Evolutionary conservation across 2,113 vertebrate genomes (phyloP).

Genomic region (Mobula hypostoma): DNA sequence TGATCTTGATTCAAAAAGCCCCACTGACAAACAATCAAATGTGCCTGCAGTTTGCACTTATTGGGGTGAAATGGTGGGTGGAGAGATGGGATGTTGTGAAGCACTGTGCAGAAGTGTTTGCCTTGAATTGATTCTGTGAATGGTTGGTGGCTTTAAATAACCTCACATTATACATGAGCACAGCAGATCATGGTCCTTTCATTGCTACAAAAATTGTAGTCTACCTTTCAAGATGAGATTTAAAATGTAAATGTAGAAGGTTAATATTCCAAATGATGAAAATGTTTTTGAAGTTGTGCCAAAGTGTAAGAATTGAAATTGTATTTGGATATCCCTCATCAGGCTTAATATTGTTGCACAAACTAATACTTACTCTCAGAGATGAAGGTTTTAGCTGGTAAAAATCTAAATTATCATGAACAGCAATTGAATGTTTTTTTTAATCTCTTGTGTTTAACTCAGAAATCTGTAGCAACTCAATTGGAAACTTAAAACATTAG

Average conservation of each 20-base stretch:
- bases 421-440: constrained; percentile 26
- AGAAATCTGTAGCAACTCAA: constrained; percentile 23
- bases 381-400: constrained; percentile 1
- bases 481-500: constrained; percentile 12
- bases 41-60: not conserved
- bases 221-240: not conserved
- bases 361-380: not conserved
- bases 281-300: not conserved
- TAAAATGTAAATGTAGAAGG: not conserved
- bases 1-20: not conserved
- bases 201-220: not conserved
- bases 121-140: not conserved
- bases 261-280: not conserved
- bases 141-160: not conserved
- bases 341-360: not conserved
- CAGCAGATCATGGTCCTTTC: too few relatives aligned
- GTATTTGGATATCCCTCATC: not conserved
- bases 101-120: not conserved
- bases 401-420: constrained; percentile 6
- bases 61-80: not conserved
- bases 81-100: not conserved
- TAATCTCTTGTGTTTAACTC: not conserved
- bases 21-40: not conserved
- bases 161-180: too few relatives aligned
- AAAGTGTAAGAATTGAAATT: not conserved